Evolutionary conservation across 2,113 vertebrate genomes (phyloP).

Genomic region (Pelobates fuscus): DNA sequence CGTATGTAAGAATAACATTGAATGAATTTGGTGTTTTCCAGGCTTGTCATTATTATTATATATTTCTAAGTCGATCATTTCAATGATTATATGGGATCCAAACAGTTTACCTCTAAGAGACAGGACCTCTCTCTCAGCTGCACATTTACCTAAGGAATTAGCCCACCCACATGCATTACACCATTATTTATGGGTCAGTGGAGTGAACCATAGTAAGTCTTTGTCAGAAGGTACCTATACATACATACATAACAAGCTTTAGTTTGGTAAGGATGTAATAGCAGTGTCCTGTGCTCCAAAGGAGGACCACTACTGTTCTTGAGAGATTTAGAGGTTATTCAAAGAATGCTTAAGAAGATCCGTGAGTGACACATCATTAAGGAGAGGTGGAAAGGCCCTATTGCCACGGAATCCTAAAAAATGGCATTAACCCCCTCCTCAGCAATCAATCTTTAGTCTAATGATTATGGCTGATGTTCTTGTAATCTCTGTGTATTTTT

Average conservation of each 20-base stretch:
- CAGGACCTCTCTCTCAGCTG: not conserved
- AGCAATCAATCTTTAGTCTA: conserved; percentile 10
- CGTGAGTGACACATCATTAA: conserved; percentile 30
- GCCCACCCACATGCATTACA: not conserved
- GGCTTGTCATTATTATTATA: no score
- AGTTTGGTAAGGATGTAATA: not conserved
- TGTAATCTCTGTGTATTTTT: conserved; percentile 15
- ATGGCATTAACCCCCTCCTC: not conserved
- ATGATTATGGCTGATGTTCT: not conserved
- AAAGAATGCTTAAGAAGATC: conserved; percentile 35
- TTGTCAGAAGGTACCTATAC: conserved; percentile 3
- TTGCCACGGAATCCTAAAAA: conserved; percentile 9
- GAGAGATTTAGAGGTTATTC: conserved; percentile 32
- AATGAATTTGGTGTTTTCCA: no score
- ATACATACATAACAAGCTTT: conserved; percentile 7
- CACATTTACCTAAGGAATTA: not conserved
- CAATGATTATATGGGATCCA: not conserved
- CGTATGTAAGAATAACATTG: no score
- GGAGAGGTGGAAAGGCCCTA: conserved; percentile 9
- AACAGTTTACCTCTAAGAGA: not conserved
- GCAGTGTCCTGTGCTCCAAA: conserved; percentile 1
- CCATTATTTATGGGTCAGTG: conserved; percentile 7
- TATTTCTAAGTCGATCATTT: no score
- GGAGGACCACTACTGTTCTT: conserved; percentile 20
- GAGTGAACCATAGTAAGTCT: not conserved